Conservation (phyloP, 1,140 invertebrate genomes). For the Nasonia vitripennis region DNA sequence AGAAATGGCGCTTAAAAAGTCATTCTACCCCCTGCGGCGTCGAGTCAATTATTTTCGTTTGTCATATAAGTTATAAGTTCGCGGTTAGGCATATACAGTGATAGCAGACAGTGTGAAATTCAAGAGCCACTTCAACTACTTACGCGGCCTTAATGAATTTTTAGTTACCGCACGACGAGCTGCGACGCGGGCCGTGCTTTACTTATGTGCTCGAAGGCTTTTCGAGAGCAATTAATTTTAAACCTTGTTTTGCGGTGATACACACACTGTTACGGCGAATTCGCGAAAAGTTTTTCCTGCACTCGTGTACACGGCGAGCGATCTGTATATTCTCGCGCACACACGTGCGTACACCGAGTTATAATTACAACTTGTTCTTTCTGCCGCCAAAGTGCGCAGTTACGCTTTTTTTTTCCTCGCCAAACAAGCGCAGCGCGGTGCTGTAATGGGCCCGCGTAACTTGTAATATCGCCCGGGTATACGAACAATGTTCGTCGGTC, state of each 20-base stretch:
- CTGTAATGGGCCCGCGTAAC: no score
- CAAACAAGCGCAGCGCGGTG: no score
- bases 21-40: neutral
- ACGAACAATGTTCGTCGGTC: no score
- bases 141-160: constrained; percentile 32
- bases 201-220: constrained; percentile 3
- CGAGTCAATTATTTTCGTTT: constrained; percentile 37
- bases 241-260: neutral
- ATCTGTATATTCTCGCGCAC: no score
- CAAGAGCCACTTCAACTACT: constrained; percentile 36
- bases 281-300: neutral
- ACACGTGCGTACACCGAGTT: neutral
- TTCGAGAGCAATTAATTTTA: constrained; percentile 29
- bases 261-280: neutral
- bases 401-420: no score
- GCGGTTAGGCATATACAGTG: neutral
- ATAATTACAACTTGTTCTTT: neutral
- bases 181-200: no score
- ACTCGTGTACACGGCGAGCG: neutral
- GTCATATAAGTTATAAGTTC: neutral
- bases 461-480: no score
- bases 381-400: neutral
- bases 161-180: neutral
- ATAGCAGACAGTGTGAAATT: constrained; percentile 10
- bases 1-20: neutral